Evolutionary conservation across 64 coral and sea anemone genomes (phyloP), one percentile per base, ranked within the genome.

Genomic region (Montipora capricornis): DNA sequence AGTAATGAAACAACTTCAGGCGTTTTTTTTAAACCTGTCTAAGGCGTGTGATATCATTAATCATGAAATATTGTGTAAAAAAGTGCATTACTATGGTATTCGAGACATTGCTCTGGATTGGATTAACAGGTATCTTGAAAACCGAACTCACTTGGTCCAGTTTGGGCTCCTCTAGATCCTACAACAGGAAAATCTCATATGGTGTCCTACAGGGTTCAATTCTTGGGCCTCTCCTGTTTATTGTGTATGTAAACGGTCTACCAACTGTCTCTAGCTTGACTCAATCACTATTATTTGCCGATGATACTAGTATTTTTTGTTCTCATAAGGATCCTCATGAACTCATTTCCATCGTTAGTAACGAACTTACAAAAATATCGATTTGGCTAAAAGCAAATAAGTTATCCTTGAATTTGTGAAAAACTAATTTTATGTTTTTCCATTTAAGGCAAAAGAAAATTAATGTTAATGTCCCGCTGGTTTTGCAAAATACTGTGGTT

Each of bases 31-130:
- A 11, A 20, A 74, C 29, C 71, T 37, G 29, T 26, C 20, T 74
- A 74, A 74, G n/a, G 71, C 29, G 71, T 74, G 3, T 74, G 71
- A 74, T 74, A 74, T 20, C 22, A 74, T 24, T 74, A 74, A 74
- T 70, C 67, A 17, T 16, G 67, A 70, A 16, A 70, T 44, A 74
- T 44, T 26, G 61, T 64, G 61, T 64, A 15, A 64, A 64, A 64
- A 64, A 12, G 37, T 64, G 61, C 61, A 14, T 64, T 0, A 0
- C 61, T 19, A 16, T 64, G 61, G 61, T 16, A 74, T 74, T 20
- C 5, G n/a, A 5, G 71, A 74, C 71, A 74, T 4, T 26, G 71
- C 68, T 73, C 5, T 73, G 13, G 15, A 17, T 17, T 73, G 68
- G 68, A 73, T 73, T 22, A 73, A 73, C 9, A 73, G 68, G 9